Conservation (phyloP, 2,888 invertebrate genomes). For the Ichneumoninae sp. region DNA sequence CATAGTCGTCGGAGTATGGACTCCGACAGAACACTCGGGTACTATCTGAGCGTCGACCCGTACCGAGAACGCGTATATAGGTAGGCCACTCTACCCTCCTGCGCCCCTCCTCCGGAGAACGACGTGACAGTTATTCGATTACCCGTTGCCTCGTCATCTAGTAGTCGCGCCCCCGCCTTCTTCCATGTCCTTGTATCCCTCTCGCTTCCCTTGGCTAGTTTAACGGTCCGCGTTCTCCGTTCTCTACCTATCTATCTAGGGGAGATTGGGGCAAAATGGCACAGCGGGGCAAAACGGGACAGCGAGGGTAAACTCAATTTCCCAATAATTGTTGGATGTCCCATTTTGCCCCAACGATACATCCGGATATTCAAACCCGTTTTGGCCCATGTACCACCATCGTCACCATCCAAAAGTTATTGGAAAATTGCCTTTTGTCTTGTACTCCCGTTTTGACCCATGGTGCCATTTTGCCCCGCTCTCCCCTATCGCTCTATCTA, state of each 20-base stretch:
- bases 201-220: background rate
- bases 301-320: too few species aligned
- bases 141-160: constrained; percentile 73
- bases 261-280: too few species aligned
- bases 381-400: too few species aligned
- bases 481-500: too few species aligned
- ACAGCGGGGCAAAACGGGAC: too few species aligned
- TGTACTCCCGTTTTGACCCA: too few species aligned
- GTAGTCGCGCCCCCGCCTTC: constrained; percentile 66
- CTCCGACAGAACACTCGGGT: constrained; percentile 33
- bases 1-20: constrained; percentile 43
- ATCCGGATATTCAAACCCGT: too few species aligned
- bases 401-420: too few species aligned
- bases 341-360: too few species aligned
- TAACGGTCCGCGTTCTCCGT: constrained; percentile 13
- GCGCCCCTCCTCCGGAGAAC: constrained; percentile 27
- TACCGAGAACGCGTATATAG: constrained; percentile 10
- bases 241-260: background rate
- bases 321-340: too few species aligned
- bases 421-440: too few species aligned
- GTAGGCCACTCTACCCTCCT: constrained; percentile 41
- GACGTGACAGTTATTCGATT: constrained; percentile 75
- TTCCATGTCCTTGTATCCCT: constrained; percentile 49
- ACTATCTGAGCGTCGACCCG: constrained; percentile 56
- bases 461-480: too few species aligned